These are phyloP conservation scores for Archocentrus centrarchus DNA, from an alignment of 2,113 vertebrate genomes.

Conservation along the genomic window DNA sequence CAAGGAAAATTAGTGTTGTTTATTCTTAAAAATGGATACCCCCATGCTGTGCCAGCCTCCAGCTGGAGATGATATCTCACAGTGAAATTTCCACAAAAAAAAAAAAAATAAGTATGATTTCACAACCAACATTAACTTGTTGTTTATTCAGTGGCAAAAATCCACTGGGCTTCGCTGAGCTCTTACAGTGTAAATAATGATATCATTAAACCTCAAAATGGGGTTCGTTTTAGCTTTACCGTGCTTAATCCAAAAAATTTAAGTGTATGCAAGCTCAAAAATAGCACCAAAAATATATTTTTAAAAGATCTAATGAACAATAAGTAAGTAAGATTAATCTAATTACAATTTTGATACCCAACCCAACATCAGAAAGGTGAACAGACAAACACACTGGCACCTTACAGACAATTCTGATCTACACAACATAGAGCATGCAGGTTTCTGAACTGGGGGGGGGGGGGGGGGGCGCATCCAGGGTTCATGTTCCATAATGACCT, in stretches of 20 bases:
- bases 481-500: too few relatives aligned
- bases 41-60: not conserved
- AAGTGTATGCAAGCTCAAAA: not conserved
- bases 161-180: too few relatives aligned
- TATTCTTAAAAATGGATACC: not conserved
- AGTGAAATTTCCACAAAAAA: not conserved
- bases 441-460: not conserved
- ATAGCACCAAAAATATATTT: too few relatives aligned
- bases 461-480: too few relatives aligned
- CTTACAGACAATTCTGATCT: not conserved
- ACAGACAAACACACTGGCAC: not conserved
- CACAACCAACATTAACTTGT: not conserved
- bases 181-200: not conserved
- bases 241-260: not conserved
- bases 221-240: not conserved
- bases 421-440: not conserved
- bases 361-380: not conserved
- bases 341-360: not conserved
- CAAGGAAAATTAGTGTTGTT: constrained; percentile 13
- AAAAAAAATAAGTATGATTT: not conserved
- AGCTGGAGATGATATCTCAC: not conserved
- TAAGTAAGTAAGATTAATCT: not conserved
- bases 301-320: not conserved
- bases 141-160: not conserved
- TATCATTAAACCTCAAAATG: not conserved